phyloP scores from a whole-genome alignment of 2,113 vertebrate species.

The Rhea pennata region DNA sequence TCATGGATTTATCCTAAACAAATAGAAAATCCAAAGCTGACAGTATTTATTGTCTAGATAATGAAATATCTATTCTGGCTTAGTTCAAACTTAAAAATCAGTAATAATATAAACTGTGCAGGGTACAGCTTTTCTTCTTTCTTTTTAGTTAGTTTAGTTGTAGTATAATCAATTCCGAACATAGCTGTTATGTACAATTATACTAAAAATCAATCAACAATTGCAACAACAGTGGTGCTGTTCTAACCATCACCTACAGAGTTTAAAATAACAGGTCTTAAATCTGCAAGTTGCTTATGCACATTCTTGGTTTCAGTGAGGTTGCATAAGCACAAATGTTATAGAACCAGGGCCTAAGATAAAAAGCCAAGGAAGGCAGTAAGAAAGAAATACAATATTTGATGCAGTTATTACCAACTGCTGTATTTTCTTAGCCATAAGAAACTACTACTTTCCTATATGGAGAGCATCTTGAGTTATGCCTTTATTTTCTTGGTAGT shows the following conservation, averaged over 20 bases:
- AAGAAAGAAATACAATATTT: not conserved
- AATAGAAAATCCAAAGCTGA: not conserved
- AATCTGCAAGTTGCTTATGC: not conserved
- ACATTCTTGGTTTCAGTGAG: not conserved
- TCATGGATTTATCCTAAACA: not conserved
- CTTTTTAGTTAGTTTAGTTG: not conserved
- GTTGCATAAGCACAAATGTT: not conserved
- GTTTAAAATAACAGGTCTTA: not conserved
- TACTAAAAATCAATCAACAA: not conserved
- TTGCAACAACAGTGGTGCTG: not conserved
- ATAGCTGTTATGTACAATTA: not conserved
- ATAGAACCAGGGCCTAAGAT: not conserved
- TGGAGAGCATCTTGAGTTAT: not conserved
- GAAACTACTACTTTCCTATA: not conserved
- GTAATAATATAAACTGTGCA: fast-evolving
- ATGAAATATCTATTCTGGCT: not conserved
- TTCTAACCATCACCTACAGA: not conserved
- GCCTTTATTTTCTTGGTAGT: not conserved
- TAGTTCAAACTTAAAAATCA: not conserved
- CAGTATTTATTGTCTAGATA: not conserved
- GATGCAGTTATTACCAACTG: not conserved
- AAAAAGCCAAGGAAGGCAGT: not conserved
- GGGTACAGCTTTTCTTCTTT: not conserved
- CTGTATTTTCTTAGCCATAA: not conserved
- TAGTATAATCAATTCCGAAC: not conserved